These are phyloP conservation scores for Glareola pratincola DNA, from an alignment of 2,113 vertebrate genomes.

Conservation along the genomic window DNA sequence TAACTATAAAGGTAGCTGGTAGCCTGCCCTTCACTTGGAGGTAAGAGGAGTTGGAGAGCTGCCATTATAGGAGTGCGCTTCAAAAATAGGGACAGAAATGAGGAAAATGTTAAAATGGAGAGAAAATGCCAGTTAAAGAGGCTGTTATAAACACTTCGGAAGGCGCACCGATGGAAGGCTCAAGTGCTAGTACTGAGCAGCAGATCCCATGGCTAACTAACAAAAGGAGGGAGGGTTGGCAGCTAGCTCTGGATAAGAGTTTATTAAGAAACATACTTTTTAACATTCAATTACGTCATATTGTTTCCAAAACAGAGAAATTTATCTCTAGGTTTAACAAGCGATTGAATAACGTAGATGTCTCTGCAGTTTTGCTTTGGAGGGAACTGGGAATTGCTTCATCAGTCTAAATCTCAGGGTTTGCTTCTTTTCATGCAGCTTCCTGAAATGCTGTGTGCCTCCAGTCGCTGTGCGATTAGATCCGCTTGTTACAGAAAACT, in stretches of 20 bases:
- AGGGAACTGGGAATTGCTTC: not conserved
- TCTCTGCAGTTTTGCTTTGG: not conserved
- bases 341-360: not conserved
- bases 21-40: conserved; percentile 52
- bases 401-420: not conserved
- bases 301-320: not conserved
- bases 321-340: not conserved
- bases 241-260: not conserved
- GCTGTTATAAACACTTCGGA: not conserved
- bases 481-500: not conserved
- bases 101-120: conserved; percentile 50
- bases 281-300: not conserved
- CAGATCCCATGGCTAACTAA: not conserved
- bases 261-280: not conserved
- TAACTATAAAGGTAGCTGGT: conserved; percentile 59
- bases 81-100: conserved; percentile 37
- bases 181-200: not conserved
- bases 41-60: conserved; percentile 39
- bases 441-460: not conserved
- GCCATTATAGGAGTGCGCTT: conserved; percentile 6
- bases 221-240: not conserved
- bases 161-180: not conserved
- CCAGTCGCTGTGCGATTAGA: accelerated
- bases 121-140: not conserved
- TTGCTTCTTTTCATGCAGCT: not conserved